Base-by-base conservation (phyloP, 2,113 vertebrate genomes). In the Argyrosomus japonicus region DNA sequence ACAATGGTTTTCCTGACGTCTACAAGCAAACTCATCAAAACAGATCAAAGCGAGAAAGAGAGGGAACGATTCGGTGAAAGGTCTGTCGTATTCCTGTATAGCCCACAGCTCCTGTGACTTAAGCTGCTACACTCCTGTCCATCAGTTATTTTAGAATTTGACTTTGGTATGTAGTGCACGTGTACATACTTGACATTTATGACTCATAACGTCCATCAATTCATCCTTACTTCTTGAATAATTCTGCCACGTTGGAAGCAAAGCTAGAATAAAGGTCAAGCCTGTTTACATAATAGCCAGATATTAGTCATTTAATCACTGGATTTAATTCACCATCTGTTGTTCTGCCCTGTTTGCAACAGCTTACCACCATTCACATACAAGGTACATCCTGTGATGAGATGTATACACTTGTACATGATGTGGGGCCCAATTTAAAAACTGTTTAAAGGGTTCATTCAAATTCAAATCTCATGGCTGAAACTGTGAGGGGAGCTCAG, bases 281-380 rank as follows among this genome's bases (percentile, higher is more conserved):
- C 50, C 25, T 79, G 83, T 82, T 89, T 89, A 91, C 81, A 84
- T 84, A 88, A 89, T 62, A 89, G 82, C 11, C 77, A 77, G 63
- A 88, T 87, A 90, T 92, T 84, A 85, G 81, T 90, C 83, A 84
- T 89, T 89, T 86, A 89, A 92, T 93, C 88, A 80, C 63, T 67
- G 65, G 54, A 80, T 77, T 84, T 86, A 91, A 88, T 83, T 87
- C 88, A 79, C 87, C 92, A 90, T 90, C 92, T 91, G 90, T 53
- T 88, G 77, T 61, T 80, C 48, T 79, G 79, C 74, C 73, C 80
- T 78, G 76, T 87, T 87, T 78, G 77, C 54, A 70, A 67, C 58
- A 54, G 77, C 67, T 84, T 23, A 60, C 69, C 64, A 77, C 27
- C 75, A 82, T 87, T 84, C 77, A 83, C 64, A 83, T 51, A 53